phyloP scores from a whole-genome alignment of 2,113 vertebrate species.

The Peromyscus californicus region DNA sequence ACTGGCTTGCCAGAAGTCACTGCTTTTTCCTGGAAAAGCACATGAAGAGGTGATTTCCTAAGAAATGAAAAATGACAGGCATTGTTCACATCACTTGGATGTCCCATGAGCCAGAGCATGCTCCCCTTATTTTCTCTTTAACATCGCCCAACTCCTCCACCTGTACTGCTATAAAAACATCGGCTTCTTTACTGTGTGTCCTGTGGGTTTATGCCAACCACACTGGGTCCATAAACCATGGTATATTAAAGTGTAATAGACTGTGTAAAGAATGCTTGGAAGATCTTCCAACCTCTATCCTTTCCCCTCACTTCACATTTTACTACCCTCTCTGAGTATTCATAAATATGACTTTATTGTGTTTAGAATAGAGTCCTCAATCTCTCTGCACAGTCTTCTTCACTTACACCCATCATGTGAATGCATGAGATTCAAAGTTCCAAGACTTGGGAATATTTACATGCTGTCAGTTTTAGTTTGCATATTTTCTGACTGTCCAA shows the following conservation, averaged over 20 bases:
- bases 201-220: conserved; percentile 72
- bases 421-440: not conserved
- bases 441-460: conserved; percentile 4
- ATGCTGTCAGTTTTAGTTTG: not conserved
- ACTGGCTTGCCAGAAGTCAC: not conserved
- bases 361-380: conserved; percentile 14
- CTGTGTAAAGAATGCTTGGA: conserved; percentile 71
- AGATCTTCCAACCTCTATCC: conserved; percentile 57
- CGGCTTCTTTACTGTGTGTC: conserved; percentile 67
- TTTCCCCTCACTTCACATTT: conserved; percentile 60
- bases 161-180: conserved; percentile 70
- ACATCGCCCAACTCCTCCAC: conserved; percentile 44
- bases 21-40: conserved; percentile 5
- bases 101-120: not conserved
- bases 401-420: not conserved
- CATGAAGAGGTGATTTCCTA: not conserved
- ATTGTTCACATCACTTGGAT: not conserved
- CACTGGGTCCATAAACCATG: conserved; percentile 76
- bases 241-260: conserved; percentile 78
- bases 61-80: conserved; percentile 43
- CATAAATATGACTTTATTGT: conserved; percentile 72
- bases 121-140: conserved; percentile 52
- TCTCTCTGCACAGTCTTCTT: conserved; percentile 61
- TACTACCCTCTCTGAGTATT: conserved; percentile 52
- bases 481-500: not conserved